These are phyloP conservation scores for Cyrtonyx montezumae DNA, from an alignment of 2,113 vertebrate genomes.

Conservation along the genomic window DNA sequence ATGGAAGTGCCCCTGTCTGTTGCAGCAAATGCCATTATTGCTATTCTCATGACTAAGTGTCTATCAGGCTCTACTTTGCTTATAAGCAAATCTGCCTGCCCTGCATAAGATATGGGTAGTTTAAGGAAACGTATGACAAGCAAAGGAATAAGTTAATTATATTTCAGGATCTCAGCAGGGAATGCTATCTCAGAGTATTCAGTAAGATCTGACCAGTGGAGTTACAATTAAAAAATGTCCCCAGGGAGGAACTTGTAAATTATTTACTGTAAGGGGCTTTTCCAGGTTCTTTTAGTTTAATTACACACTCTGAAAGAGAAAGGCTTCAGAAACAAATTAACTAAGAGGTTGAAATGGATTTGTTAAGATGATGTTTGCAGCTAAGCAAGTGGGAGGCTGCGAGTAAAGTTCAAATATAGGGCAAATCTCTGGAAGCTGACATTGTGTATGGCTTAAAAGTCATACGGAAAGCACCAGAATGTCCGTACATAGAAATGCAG, in stretches of 20 bases:
- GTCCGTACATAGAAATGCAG: neutral
- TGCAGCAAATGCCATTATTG: constrained; percentile 8
- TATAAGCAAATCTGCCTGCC: constrained; percentile 59
- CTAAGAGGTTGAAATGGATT: constrained; percentile 4
- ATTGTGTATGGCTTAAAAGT: neutral
- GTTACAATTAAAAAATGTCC: constrained; percentile 64
- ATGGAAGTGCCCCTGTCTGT: constrained; percentile 33
- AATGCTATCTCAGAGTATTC: constrained; percentile 43
- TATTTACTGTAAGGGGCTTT: constrained; percentile 71
- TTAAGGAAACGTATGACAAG: constrained; percentile 57
- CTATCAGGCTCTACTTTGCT: constrained; percentile 60
- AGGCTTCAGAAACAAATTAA: constrained; percentile 9
- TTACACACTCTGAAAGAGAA: constrained; percentile 6
- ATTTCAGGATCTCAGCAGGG: constrained; percentile 53
- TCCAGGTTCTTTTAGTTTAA: constrained; percentile 61
- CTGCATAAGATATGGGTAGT: constrained; percentile 24
- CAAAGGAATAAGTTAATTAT: constrained; percentile 56
- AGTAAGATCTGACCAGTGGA: constrained; percentile 63
- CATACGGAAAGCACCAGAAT: neutral
- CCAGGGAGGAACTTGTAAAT: constrained; percentile 60
- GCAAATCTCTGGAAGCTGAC: neutral
- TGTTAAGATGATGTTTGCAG: neutral
- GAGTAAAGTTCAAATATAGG: constrained; percentile 16
- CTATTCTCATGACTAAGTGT: constrained; percentile 27
- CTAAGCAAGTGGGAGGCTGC: neutral